Base-by-base conservation (phyloP, 2,888 invertebrate species). In the Cantharis nigra region DNA sequence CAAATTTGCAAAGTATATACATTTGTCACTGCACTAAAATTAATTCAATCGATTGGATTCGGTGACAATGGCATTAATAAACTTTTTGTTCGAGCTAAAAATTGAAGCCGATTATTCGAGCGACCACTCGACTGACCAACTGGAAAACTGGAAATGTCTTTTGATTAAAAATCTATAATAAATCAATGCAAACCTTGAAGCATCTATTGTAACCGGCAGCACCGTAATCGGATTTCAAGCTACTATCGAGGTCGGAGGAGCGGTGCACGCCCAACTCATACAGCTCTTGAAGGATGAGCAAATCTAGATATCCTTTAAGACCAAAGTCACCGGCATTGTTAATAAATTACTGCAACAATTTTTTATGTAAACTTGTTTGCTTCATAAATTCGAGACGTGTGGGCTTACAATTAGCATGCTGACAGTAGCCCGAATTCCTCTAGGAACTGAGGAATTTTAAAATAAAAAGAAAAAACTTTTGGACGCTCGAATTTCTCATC, bases 181-280 rank as follows among this genome's bases (percentile, higher is more conserved):
- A 81, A 81, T 81, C 81, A 82, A 79, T 77, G 81, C 79, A 30
- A 82, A 83, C 83, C 83, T 83, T 83, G 83, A 82, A 83, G 82
- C 81, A 81, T 80, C 82, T 76, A 79, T 79, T 79, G 77, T 79
- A 76, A 77, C 76, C 79, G 79, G 79, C 79, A 79, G 79, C 79
- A 79, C 77, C 78, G 81, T 82, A 82, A 83, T 82, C 83, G 79
- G 82, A 83, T 83, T 83, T 82, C 80, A 80, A 78, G 80, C 77
- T 71, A 79, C 79, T 81, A 83, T 81, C 82, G 82, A 82, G 81
- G 82, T 82, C 81, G 80, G 74, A 78, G 78, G 75, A 78, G 72
- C 80, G 77, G 78, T 76, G 74, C 75, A 78, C 78, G 78, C 78
- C 78, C 76, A 76, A 75, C 75, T 74, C 23, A 33, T 72, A 71